Conservation (phyloP, 2,113 vertebrate species). For the Bostrychus sinensis region DNA sequence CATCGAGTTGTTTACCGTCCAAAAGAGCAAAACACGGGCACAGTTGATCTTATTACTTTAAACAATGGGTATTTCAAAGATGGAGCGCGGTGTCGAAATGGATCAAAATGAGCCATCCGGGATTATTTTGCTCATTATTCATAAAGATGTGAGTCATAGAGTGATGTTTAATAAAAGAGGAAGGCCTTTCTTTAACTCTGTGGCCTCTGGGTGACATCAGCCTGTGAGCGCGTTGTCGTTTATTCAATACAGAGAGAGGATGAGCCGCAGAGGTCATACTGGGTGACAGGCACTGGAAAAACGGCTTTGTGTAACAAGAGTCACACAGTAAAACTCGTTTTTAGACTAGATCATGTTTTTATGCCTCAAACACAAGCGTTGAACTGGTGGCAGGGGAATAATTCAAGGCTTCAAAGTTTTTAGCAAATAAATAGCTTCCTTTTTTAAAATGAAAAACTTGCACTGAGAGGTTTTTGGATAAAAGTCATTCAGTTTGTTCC, state of each 20-base stretch:
- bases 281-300: conserved; percentile 33
- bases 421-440: too few species aligned
- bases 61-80: conserved; percentile 41
- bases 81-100: neutral
- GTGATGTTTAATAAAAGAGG: conserved; percentile 17
- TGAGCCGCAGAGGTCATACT: conserved; percentile 30
- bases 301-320: conserved; percentile 18
- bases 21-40: conserved; percentile 22
- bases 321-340: neutral
- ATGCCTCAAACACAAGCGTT: neutral
- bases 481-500: too few species aligned
- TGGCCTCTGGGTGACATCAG: conserved; percentile 45
- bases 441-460: too few species aligned
- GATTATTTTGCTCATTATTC: neutral
- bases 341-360: neutral
- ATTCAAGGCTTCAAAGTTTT: too few species aligned
- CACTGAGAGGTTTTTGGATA: too few species aligned
- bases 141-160: conserved; percentile 11
- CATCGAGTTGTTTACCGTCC: conserved; percentile 57
- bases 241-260: conserved; percentile 4
- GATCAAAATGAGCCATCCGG: neutral
- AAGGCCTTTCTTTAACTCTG: conserved; percentile 13
- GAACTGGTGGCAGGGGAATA: neutral
- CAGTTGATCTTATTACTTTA: conserved; percentile 45
- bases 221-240: conserved; percentile 44